phyloP scores from a whole-genome alignment of 2,888 invertebrate genomes.

The Coelogynopora nodosa region DNA sequence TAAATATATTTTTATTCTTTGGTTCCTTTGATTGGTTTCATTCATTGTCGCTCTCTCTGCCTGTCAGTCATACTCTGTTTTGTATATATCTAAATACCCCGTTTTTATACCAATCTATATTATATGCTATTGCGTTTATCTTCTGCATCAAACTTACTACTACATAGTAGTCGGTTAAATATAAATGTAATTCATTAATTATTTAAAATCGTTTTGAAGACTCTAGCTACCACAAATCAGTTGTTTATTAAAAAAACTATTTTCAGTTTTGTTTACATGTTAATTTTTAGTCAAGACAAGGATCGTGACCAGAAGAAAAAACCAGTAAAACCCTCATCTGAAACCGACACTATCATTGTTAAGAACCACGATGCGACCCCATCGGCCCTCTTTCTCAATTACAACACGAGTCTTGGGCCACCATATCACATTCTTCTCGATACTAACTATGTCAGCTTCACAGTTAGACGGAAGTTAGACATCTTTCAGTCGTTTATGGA shows the following conservation, averaged over 20 bases:
- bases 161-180: no score
- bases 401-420: constrained; percentile 94
- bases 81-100: no score
- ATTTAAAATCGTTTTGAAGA: no score
- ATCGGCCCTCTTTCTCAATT: constrained; percentile 88
- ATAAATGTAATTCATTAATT: constrained; percentile 60
- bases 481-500: constrained; percentile 97
- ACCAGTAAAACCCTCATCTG: background rate
- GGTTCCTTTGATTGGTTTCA: no score
- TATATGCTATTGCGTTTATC: no score
- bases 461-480: constrained; percentile 93
- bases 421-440: constrained; percentile 93
- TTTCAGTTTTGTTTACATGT: background rate
- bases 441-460: constrained; percentile 97
- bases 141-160: no score
- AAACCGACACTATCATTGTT: constrained; percentile 26
- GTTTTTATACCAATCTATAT: no score
- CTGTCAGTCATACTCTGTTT: no score
- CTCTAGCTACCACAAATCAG: no score
- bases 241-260: no score
- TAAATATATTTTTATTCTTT: no score
- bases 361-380: constrained; percentile 58
- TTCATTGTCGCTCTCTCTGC: no score
- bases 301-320: background rate
- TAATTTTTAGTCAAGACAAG: constrained; percentile 51